These are phyloP conservation scores for Pleuronectes platessa DNA, from an alignment of 2,113 vertebrate species.

Conservation along the genomic window DNA sequence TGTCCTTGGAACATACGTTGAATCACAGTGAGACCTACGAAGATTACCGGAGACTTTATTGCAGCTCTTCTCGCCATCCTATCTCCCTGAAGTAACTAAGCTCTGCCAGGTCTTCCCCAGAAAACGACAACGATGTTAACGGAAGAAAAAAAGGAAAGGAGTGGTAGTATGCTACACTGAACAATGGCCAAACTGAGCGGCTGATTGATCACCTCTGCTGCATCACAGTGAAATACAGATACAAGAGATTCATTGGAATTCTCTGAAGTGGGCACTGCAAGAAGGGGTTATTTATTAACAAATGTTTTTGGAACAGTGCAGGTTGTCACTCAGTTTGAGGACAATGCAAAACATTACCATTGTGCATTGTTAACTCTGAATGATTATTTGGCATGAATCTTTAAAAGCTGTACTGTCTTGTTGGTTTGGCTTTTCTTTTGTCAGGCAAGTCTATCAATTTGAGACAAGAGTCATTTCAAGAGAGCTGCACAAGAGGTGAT, in stretches of 20 bases:
- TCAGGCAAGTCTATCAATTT: no score
- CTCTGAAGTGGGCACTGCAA: background rate
- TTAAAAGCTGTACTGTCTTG: background rate
- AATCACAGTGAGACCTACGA: slow-evolving; percentile 20
- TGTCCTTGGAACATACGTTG: slow-evolving; percentile 19
- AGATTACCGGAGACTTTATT: slow-evolving; percentile 23
- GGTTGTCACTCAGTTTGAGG: slow-evolving; percentile 14
- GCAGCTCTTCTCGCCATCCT: background rate
- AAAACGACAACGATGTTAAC: slow-evolving; percentile 17
- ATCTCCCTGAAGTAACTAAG: slow-evolving; percentile 1
- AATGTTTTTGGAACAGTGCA: slow-evolving; percentile 49
- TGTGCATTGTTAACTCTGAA: slow-evolving; percentile 40
- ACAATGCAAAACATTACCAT: background rate
- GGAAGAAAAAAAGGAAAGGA: background rate
- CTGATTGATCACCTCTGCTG: slow-evolving; percentile 62
- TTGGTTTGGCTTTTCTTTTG: background rate
- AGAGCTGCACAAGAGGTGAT: no score
- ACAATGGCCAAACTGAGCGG: slow-evolving; percentile 36
- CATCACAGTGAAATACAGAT: slow-evolving; percentile 38
- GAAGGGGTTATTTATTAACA: slow-evolving; percentile 42
- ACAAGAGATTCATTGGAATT: no score
- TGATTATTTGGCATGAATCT: background rate
- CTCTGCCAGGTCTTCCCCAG: slow-evolving; percentile 13
- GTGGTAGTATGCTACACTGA: background rate
- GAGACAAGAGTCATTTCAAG: no score